phyloP scores from a whole-genome alignment of 1,140 invertebrate genomes.

The Limonius californicus region DNA sequence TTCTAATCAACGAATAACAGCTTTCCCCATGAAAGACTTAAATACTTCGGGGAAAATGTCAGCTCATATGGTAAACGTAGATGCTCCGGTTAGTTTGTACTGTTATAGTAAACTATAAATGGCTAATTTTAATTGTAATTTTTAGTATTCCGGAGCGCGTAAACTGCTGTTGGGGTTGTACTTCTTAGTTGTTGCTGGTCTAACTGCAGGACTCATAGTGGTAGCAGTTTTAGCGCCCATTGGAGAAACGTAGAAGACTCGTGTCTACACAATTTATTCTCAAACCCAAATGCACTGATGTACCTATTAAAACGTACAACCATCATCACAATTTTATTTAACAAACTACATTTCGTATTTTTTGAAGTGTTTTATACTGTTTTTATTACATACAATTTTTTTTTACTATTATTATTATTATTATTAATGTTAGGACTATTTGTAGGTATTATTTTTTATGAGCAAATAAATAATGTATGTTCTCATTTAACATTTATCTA shows the following conservation, averaged over 20 bases:
- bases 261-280: no score
- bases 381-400: neutral
- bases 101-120: conserved; percentile 22
- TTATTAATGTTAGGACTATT: no score
- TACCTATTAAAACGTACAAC: neutral
- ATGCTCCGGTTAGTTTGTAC: conserved; percentile 67
- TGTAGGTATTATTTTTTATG: no score
- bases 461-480: no score
- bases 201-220: conserved; percentile 64
- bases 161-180: conserved; percentile 73
- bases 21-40: conserved; percentile 82
- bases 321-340: neutral
- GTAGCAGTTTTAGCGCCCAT: conserved; percentile 74
- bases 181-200: conserved; percentile 59
- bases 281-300: no score
- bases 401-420: no score
- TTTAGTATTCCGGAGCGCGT: conserved; percentile 69
- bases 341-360: neutral
- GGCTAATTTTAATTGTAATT: conserved; percentile 39
- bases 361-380: neutral
- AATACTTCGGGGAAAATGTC: conserved; percentile 57
- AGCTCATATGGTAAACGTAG: conserved; percentile 61
- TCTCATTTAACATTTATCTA: no score
- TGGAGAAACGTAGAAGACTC: conserved; percentile 49
- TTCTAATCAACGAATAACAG: conserved; percentile 65